phyloP scores from a whole-genome alignment of 2,888 invertebrate species.

The Melipona bicolor region DNA sequence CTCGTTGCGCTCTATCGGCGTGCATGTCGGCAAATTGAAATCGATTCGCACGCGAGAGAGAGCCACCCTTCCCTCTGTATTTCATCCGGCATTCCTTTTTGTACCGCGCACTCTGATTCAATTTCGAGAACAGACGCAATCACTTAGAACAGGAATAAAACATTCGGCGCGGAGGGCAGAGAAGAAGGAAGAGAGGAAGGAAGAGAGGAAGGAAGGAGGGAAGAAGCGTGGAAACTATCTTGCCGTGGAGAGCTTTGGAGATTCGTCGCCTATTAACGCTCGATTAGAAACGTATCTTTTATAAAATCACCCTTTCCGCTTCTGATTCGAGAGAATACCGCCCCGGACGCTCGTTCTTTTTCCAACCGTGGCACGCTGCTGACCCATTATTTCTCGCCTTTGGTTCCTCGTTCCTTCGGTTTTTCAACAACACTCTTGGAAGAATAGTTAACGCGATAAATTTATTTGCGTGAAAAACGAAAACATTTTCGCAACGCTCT shows the following conservation, averaged over 20 bases:
- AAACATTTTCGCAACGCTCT: not conserved
- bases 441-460: not conserved
- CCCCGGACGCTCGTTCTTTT: slow-evolving; percentile 11
- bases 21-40: slow-evolving; percentile 18
- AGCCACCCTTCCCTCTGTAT: not conserved
- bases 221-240: slow-evolving; percentile 17
- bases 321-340: not conserved
- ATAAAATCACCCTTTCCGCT: slow-evolving; percentile 27
- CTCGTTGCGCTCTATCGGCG: not conserved
- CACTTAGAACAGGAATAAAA: not conserved
- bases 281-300: slow-evolving; percentile 51
- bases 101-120: not conserved
- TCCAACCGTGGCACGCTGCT: not conserved
- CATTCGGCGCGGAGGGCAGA: not conserved
- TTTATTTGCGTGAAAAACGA: not conserved
- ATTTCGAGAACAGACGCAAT: slow-evolving; percentile 16
- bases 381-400: slow-evolving; percentile 17
- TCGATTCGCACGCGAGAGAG: not conserved
- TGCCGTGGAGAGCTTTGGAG: not conserved
- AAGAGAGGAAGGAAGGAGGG: not conserved
- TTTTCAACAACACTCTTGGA: too few relatives aligned
- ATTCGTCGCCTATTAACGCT: slow-evolving; percentile 38
- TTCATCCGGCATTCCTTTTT: not conserved
- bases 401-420: not conserved
- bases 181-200: too few relatives aligned